phyloP scores from a whole-genome alignment of 2,113 vertebrate genomes.

The Epinephelus fuscoguttatus region DNA sequence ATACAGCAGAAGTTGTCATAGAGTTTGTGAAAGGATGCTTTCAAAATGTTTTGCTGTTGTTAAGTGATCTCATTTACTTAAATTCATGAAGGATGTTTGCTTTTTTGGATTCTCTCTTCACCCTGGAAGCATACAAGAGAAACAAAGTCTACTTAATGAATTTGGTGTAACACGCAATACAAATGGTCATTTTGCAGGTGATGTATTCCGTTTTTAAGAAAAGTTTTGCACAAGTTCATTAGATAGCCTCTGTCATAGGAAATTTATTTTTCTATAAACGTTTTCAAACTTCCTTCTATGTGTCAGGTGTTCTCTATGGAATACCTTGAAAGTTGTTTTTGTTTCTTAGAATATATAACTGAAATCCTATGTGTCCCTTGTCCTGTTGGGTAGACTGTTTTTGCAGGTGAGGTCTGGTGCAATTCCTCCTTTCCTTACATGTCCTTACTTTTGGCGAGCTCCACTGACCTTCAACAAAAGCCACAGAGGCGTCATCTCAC shows the following conservation, averaged over 20 bases:
- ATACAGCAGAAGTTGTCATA: too few species aligned
- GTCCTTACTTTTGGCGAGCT: background rate
- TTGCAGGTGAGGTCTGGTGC: background rate
- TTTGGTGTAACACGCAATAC: too few species aligned
- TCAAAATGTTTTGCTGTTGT: too few species aligned
- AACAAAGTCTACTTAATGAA: too few species aligned
- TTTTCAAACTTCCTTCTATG: background rate
- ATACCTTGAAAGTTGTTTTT: background rate
- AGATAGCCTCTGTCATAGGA: background rate
- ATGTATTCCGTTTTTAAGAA: background rate
- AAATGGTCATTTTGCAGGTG: too few species aligned
- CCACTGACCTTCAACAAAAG: background rate
- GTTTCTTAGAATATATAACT: background rate
- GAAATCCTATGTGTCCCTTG: background rate
- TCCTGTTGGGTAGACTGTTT: background rate
- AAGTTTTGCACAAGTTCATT: background rate
- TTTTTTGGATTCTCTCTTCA: too few species aligned
- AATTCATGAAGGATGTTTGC: too few species aligned
- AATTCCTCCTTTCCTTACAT: too few species aligned
- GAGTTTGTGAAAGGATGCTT: too few species aligned
- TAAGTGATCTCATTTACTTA: too few species aligned
- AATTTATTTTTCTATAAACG: background rate
- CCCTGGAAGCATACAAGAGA: too few species aligned
- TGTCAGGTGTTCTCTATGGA: background rate
- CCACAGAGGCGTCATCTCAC: background rate